A percentile compares a stretch with the other conserved stretches of the same genome.
Conservation (phyloP, 1,140 invertebrate genomes). For the Paraescarpia echinospica region DNA sequence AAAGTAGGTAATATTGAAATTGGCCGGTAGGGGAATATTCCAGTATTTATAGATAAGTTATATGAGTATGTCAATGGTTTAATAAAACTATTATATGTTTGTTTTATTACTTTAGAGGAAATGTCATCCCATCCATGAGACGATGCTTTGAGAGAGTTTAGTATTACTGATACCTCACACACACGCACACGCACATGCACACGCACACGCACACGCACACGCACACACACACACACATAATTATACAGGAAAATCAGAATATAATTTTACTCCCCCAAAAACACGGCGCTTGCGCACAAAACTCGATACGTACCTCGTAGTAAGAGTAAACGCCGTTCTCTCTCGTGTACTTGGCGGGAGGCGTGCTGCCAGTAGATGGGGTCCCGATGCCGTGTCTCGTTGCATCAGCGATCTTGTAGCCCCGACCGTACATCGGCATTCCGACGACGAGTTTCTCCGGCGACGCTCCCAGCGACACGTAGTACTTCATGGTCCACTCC, state of each 20-base stretch:
- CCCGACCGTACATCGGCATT: slow-evolving; percentile 85
- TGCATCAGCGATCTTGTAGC: slow-evolving; percentile 70
- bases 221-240: too few relatives aligned
- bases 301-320: slow-evolving; percentile 68
- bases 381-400: slow-evolving; percentile 85
- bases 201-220: too few relatives aligned
- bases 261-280: slow-evolving; percentile 50
- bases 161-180: too few relatives aligned
- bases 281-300: background rate
- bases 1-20: too few relatives aligned
- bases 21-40: too few relatives aligned
- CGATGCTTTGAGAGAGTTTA: too few relatives aligned
- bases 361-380: slow-evolving; percentile 70
- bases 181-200: too few relatives aligned
- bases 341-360: slow-evolving; percentile 75
- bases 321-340: slow-evolving; percentile 92
- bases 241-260: background rate
- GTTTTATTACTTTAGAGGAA: too few relatives aligned
- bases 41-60: too few relatives aligned
- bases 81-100: too few relatives aligned
- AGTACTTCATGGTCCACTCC: slow-evolving; percentile 48
- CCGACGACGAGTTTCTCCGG: slow-evolving; percentile 78
- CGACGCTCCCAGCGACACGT: slow-evolving; percentile 76
- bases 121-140: too few relatives aligned
- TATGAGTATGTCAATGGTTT: too few relatives aligned